phyloP scores from a whole-genome alignment of 92 coral and sea anemone species.

The Epizoanthus rinbou region DNA sequence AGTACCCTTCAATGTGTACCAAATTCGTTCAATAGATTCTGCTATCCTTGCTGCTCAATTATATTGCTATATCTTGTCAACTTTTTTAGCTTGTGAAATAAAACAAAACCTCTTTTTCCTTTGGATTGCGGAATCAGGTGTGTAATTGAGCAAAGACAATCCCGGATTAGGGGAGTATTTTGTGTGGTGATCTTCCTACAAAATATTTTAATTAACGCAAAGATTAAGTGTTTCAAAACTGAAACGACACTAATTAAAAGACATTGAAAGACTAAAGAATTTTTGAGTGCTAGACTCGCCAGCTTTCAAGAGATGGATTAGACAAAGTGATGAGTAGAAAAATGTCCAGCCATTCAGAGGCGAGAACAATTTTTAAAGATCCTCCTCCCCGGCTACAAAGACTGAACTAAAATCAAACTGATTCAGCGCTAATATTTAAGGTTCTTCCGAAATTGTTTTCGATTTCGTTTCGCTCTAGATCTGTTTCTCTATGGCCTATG shows the following conservation, averaged over 20 bases:
- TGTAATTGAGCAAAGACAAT: not conserved
- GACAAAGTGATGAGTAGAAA: not conserved
- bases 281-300: slow-evolving; percentile 6
- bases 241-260: not conserved
- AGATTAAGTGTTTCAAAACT: not conserved
- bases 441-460: not conserved
- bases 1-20: not conserved
- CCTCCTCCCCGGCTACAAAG: no score
- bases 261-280: not conserved
- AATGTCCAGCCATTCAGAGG: no score
- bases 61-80: not conserved
- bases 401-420: no score
- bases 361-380: no score
- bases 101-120: not conserved
- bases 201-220: slow-evolving; percentile 22
- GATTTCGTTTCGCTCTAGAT: not conserved
- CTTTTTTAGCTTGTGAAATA: not conserved
- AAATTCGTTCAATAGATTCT: not conserved
- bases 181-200: not conserved
- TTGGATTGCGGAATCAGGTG: not conserved
- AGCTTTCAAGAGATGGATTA: slow-evolving; percentile 22
- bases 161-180: not conserved
- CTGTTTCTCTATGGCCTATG: not conserved
- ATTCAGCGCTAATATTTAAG: no score
- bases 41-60: not conserved